Evolutionary conservation across 1,140 invertebrate species (phyloP).

Genomic region (Bursaphelenchus mucronatus): DNA sequence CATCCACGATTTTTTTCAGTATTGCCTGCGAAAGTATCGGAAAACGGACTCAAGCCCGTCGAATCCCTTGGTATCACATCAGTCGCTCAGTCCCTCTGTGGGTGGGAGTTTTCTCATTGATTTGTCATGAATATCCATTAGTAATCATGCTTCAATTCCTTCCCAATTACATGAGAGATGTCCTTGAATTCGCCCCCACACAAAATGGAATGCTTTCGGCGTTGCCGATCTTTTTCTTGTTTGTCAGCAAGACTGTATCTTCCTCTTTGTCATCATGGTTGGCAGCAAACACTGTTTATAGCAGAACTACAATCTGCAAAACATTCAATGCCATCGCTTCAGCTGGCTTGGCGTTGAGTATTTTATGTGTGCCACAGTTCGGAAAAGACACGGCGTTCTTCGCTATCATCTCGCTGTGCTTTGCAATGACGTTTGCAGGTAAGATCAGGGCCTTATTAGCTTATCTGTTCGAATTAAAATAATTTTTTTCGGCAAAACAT

Average conservation of each 20-base stretch:
- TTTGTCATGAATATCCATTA: slow-evolving; percentile 58
- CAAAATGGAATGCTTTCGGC: slow-evolving; percentile 56
- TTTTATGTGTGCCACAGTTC: slow-evolving; percentile 51
- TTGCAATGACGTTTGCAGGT: slow-evolving; percentile 58
- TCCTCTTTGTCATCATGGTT: slow-evolving; percentile 56
- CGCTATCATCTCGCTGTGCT: slow-evolving; percentile 51
- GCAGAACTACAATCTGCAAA: slow-evolving; percentile 56
- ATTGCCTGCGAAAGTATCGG: slow-evolving; percentile 60
- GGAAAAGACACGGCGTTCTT: slow-evolving; percentile 47
- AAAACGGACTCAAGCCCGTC: slow-evolving; percentile 50
- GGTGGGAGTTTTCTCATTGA: slow-evolving; percentile 51
- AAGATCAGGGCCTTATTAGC: not conserved
- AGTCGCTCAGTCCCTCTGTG: slow-evolving; percentile 49
- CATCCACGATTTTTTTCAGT: slow-evolving; percentile 30
- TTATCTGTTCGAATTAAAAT: not conserved
- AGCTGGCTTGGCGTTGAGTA: slow-evolving; percentile 49
- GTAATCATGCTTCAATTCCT: slow-evolving; percentile 60
- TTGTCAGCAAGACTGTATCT: slow-evolving; percentile 54
- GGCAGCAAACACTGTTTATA: slow-evolving; percentile 27
- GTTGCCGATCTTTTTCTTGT: slow-evolving; percentile 54
- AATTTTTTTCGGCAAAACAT: not conserved
- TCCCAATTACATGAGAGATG: slow-evolving; percentile 60
- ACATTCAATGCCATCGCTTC: slow-evolving; percentile 55
- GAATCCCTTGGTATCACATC: slow-evolving; percentile 47
- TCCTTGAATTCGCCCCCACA: slow-evolving; percentile 57